Evolutionary conservation across 2,113 vertebrate species (phyloP).

Genomic region (Orycteropus afer): DNA sequence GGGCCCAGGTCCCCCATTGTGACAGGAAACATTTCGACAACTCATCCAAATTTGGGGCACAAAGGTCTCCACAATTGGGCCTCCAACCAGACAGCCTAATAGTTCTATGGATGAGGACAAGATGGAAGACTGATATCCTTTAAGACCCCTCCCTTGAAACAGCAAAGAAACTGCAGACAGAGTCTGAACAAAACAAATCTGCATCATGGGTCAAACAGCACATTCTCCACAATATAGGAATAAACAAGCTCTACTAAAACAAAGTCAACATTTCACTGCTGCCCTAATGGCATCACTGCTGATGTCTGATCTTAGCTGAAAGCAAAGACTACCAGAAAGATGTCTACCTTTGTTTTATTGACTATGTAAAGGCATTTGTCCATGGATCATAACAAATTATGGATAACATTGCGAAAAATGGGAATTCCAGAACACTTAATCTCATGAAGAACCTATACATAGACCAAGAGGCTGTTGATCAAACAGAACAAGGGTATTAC

Average conservation of each 20-base stretch:
- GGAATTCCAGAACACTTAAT: no score
- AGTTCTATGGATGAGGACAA: background rate
- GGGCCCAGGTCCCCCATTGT: background rate
- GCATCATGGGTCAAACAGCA: background rate
- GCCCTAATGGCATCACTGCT: no score
- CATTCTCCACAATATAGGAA: background rate
- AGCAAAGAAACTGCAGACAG: background rate
- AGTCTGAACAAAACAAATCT: background rate
- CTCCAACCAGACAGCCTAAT: background rate
- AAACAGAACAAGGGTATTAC: no score
- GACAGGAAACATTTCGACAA: conserved; percentile 12
- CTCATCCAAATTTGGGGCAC: background rate
- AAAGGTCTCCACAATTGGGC: background rate
- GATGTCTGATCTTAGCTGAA: no score
- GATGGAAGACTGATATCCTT: background rate
- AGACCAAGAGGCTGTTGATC: no score
- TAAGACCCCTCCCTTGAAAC: background rate
- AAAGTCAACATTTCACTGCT: background rate
- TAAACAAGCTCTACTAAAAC: background rate
- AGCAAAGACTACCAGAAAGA: no score
- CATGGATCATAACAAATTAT: no score
- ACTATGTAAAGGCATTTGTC: no score
- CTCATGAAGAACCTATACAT: no score
- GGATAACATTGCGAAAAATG: no score
- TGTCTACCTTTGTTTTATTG: no score